phyloP scores from a whole-genome alignment of 1,140 invertebrate species.

The Bombus fervidus region DNA sequence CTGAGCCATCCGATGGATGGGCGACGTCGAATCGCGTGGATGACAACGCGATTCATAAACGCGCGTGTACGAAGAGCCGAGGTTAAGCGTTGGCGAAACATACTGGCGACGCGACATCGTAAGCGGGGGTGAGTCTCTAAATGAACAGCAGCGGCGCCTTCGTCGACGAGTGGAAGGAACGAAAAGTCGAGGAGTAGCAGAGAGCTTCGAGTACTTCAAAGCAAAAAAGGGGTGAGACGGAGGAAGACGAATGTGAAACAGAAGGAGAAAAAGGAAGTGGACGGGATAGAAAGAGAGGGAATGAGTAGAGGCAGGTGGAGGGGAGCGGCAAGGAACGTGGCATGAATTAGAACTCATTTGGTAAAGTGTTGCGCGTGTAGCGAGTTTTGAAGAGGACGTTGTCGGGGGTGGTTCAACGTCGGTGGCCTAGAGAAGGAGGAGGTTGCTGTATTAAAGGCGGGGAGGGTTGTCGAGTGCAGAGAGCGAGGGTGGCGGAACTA shows the following conservation, averaged over 20 bases:
- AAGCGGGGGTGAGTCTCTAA: constrained; percentile 4
- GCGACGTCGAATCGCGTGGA: neutral
- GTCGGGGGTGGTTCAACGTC: neutral
- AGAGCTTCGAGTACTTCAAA: neutral
- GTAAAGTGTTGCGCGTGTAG: constrained; percentile 65
- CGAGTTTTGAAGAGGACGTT: constrained; percentile 48
- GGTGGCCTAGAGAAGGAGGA: neutral
- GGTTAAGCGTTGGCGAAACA: neutral
- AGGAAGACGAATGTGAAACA: neutral
- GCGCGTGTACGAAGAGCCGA: neutral
- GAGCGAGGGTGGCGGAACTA: neutral
- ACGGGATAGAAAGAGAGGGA: neutral
- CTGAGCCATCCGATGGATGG: neutral
- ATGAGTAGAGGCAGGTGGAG: neutral
- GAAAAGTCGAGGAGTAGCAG: constrained; percentile 10
- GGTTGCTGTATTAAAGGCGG: neutral
- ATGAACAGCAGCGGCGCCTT: constrained; percentile 43
- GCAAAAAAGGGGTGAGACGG: neutral
- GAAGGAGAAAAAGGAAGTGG: neutral
- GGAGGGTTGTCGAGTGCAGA: neutral
- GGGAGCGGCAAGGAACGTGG: constrained; percentile 39
- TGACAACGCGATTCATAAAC: neutral
- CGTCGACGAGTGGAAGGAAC: constrained; percentile 21
- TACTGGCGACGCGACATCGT: too few species aligned
- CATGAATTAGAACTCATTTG: constrained; percentile 74